Evolutionary conservation across 2,797 vertebrate species (phyloP), one percentile per base, ranked within the genome.

Genomic region (Sebastes baramenuke): DNA sequence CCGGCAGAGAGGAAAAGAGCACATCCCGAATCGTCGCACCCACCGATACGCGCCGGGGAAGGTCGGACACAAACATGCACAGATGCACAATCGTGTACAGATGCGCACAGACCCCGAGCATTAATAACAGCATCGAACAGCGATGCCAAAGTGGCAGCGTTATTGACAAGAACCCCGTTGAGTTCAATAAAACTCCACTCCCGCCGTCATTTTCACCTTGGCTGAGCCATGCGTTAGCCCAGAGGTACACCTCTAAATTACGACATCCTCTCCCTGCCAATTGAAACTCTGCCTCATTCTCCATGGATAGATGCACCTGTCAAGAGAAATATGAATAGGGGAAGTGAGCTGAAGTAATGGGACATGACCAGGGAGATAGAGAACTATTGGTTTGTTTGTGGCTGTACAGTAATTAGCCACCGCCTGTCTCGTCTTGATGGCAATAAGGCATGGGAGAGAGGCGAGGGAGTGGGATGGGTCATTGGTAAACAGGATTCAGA

Each of bases 291-390:
- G 79, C 75, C 85, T 90, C 82, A 77, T 92, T 93, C 82, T 93
- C 91, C 90, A 87, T 83, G 88, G 93, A 90, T 87, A 91, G 92
- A 93, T 93, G 91, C 92, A 91, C 88, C 90, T 93, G 93, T 94
- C 94, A 91, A 72, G 80, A 80, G 79, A 89, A 91, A 95, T 93
- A 94, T 93, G 89, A 94, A 90, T 92, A 80, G 86, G 80, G 72
- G 75, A 82, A 85, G 80, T 85, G 86, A 84, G 77, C 85, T 85
- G 88, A 90, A 90, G 89, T 93, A 94, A 94, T 95, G 93, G 91
- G 89, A 93, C 90, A 94, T 94, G 93, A 93, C 94, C 85, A 18
- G 80, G 76, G 82, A 90, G 83, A 90, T 88, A 70, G 88, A 89
- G 88, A 85, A 87, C 84, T 89, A 90, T 90, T 77, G 80, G 84